These are phyloP conservation scores for Lasaia peninsularis DNA, from an alignment of 1,140 invertebrate genomes.

Conservation along the genomic window DNA sequence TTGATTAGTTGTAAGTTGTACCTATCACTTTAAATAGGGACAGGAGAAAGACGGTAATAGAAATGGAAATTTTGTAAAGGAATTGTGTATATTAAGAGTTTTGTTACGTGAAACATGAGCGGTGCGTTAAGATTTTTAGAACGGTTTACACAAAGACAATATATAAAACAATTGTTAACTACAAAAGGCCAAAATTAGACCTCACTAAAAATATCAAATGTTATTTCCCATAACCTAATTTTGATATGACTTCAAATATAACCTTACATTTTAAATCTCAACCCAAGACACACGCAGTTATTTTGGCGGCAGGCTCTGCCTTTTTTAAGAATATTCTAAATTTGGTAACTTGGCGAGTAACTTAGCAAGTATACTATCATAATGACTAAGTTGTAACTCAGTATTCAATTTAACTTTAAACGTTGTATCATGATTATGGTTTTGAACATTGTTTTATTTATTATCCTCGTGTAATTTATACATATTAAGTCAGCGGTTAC, in stretches of 20 bases:
- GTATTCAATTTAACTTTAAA: no score
- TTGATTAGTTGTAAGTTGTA: conserved; percentile 74
- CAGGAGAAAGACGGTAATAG: conserved; percentile 46
- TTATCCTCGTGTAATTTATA: neutral
- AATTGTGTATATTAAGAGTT: conserved; percentile 55
- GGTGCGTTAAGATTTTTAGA: neutral
- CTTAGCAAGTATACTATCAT: no score
- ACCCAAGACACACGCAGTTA: neutral
- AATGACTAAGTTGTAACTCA: no score
- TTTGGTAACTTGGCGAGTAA: no score
- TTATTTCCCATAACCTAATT: no score
- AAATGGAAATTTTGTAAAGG: conserved; percentile 50
- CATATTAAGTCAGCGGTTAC: neutral
- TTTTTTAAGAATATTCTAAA: neutral
- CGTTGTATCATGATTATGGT: neutral
- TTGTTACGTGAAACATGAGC: conserved; percentile 27
- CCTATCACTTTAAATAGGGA: conserved; percentile 66
- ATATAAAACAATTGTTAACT: neutral
- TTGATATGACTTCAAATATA: no score
- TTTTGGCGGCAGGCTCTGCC: neutral
- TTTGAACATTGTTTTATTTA: neutral
- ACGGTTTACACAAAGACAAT: neutral
- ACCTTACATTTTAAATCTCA: neutral
- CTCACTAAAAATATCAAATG: no score
- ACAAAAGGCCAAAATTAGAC: neutral